A percentile compares a stretch with the other conserved stretches of the same genome.
Conservation (phyloP, 2,888 invertebrate species). For the Megaustenia siamemsis region DNA sequence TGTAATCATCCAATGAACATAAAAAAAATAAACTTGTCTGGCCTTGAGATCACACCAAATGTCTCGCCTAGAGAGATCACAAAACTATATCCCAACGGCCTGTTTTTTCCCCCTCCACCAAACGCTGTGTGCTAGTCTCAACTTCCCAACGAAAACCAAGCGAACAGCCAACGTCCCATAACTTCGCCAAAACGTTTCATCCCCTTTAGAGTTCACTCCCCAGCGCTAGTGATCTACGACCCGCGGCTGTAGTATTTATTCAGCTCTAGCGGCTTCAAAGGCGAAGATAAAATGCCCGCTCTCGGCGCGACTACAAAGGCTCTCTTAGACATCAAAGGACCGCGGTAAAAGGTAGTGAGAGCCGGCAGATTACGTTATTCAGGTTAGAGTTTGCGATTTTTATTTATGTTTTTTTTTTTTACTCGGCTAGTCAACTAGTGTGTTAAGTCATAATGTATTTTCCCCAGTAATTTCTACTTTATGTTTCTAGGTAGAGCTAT, state of each 20-base stretch:
- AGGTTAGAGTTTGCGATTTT: neutral
- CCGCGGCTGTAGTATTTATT: slow-evolving; percentile 25
- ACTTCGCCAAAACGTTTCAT: slow-evolving; percentile 29
- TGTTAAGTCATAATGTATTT: slow-evolving; percentile 1
- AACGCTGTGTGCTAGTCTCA: no score
- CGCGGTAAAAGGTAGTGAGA: neutral
- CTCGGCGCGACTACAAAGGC: slow-evolving; percentile 48
- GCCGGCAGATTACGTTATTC: slow-evolving; percentile 23
- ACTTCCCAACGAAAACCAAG: neutral
- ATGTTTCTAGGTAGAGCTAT: no score
- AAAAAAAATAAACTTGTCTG: neutral
- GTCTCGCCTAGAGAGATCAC: no score
- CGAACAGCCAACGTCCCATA: neutral
- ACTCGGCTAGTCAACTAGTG: neutral
- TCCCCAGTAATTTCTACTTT: no score
- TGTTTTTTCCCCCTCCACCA: no score
- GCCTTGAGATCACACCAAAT: neutral
- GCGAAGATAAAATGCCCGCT: slow-evolving; percentile 46
- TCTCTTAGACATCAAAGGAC: slow-evolving; percentile 41
- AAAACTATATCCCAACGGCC: no score
- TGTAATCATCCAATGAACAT: neutral
- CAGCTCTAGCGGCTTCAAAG: slow-evolving; percentile 51
- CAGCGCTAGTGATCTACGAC: slow-evolving; percentile 32
- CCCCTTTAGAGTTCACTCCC: slow-evolving; percentile 16
- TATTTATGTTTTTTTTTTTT: neutral